Conservation (phyloP, 2,888 invertebrate species). For the Frankliniella intonsa region DNA sequence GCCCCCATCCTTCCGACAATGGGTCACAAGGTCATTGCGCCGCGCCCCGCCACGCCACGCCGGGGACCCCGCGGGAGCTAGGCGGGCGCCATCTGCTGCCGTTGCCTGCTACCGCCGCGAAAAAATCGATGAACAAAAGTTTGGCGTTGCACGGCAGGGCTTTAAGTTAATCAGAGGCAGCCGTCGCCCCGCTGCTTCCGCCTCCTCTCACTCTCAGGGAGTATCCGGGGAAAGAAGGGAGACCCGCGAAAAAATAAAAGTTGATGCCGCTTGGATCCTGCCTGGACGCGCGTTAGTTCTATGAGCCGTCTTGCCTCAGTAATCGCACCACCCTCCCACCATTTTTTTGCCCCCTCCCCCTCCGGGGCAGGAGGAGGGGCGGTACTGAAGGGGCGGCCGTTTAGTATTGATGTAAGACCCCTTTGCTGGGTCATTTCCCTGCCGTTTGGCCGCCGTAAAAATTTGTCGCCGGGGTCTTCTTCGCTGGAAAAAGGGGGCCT, state of each 20-base stretch:
- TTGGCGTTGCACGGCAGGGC: not conserved
- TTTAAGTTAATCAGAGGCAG: constrained; percentile 11
- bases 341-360: too few species aligned
- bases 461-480: not conserved
- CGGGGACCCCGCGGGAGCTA: not conserved
- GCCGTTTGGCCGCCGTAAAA: constrained; percentile 15
- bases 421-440: constrained; percentile 24
- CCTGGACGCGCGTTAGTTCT: constrained; percentile 1
- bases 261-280: not conserved
- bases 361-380: not conserved
- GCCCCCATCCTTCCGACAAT: not conserved
- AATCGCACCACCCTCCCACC: not conserved
- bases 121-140: constrained; percentile 11
- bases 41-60: not conserved
- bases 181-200: not conserved
- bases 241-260: not conserved
- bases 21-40: constrained; percentile 10
- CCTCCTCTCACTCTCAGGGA: not conserved
- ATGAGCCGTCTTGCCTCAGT: not conserved
- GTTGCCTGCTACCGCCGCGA: not conserved
- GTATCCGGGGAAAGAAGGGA: not conserved
- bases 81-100: not conserved
- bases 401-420: constrained; percentile 17
- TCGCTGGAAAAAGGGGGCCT: not conserved
- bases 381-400: not conserved